Percentiles rank a stretch among this genome's conserved stretches.
These are phyloP conservation scores for Osmerus eperlanus DNA, from an alignment of 2,113 vertebrate genomes.

Conservation along the genomic window DNA sequence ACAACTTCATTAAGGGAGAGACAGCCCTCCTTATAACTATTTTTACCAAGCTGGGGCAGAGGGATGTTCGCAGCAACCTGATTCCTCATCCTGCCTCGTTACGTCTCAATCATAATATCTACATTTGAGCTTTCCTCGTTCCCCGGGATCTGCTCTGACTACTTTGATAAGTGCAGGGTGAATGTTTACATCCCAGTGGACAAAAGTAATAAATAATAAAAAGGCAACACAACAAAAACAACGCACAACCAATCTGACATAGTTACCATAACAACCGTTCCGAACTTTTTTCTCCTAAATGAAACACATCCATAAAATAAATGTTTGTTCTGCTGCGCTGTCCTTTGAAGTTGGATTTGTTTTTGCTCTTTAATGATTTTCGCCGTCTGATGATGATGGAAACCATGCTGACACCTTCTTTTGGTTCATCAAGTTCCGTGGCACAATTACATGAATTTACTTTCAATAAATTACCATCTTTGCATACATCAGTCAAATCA, in stretches of 20 bases:
- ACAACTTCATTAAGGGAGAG: conserved; percentile 47
- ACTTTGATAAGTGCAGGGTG: conserved; percentile 69
- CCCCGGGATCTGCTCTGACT: conserved; percentile 63
- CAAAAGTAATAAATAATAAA: conserved; percentile 40
- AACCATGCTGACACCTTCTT: conserved; percentile 91
- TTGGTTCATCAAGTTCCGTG: conserved; percentile 90
- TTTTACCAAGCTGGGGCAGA: conserved; percentile 45
- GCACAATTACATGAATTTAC: conserved; percentile 93
- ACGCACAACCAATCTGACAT: conserved; percentile 69
- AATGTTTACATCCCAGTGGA: conserved; percentile 70
- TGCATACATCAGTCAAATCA: conserved; percentile 97
- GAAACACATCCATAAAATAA: conserved; percentile 76
- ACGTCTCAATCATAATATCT: conserved; percentile 17
- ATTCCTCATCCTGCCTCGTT: conserved; percentile 39
- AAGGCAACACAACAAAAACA: conserved; percentile 64
- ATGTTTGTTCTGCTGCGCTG: conserved; percentile 68
- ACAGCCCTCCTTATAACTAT: conserved; percentile 44
- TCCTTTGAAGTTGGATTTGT: conserved; percentile 73
- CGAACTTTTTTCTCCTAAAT: conserved; percentile 67
- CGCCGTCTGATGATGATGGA: conserved; percentile 81
- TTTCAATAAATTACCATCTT: conserved; percentile 99
- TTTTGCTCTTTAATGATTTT: conserved; percentile 78
- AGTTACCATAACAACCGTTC: conserved; percentile 69
- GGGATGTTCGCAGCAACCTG: conserved; percentile 47
- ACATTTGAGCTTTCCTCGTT: conserved; percentile 54